A percentile compares a stretch with the other conserved stretches of the same genome.
Evolutionary conservation across 2,113 vertebrate species (phyloP).

Genomic region (Grammomys surdaster): DNA sequence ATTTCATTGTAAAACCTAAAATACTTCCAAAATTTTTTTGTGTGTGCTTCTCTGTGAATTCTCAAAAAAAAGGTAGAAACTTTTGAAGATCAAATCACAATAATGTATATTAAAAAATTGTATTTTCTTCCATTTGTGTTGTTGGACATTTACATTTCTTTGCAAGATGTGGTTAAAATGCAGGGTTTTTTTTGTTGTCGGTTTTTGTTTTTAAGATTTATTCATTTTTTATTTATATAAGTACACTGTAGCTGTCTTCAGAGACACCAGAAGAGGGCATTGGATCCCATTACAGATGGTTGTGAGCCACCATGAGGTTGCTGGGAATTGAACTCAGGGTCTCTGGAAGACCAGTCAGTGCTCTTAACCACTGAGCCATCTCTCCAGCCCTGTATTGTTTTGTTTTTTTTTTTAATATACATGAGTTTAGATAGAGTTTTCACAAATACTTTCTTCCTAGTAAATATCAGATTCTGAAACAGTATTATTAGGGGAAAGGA

Average conservation of each 20-base stretch:
- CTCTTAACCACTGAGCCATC: too few species aligned
- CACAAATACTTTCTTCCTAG: not conserved
- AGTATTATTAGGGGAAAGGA: not conserved
- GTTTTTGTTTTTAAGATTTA: too few species aligned
- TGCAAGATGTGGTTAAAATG: not conserved
- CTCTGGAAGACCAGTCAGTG: too few species aligned
- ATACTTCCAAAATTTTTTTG: not conserved
- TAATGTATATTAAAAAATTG: not conserved
- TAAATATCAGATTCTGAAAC: not conserved
- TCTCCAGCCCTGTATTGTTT: too few species aligned
- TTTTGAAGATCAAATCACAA: constrained; percentile 46
- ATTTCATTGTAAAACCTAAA: too few species aligned
- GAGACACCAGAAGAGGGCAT: too few species aligned
- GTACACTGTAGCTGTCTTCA: too few species aligned
- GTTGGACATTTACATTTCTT: not conserved
- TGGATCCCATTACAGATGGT: too few species aligned
- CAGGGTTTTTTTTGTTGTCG: not conserved
- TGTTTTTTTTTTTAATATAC: not conserved
- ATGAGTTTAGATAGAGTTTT: not conserved
- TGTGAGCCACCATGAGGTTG: too few species aligned
- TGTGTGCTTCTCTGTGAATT: not conserved
- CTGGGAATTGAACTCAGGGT: too few species aligned
- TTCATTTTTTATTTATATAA: too few species aligned
- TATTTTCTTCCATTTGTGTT: not conserved
- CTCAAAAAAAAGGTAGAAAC: not conserved